phyloP scores from a whole-genome alignment of 2,797 vertebrate species.

The Orientallactaga sibirica region DNA sequence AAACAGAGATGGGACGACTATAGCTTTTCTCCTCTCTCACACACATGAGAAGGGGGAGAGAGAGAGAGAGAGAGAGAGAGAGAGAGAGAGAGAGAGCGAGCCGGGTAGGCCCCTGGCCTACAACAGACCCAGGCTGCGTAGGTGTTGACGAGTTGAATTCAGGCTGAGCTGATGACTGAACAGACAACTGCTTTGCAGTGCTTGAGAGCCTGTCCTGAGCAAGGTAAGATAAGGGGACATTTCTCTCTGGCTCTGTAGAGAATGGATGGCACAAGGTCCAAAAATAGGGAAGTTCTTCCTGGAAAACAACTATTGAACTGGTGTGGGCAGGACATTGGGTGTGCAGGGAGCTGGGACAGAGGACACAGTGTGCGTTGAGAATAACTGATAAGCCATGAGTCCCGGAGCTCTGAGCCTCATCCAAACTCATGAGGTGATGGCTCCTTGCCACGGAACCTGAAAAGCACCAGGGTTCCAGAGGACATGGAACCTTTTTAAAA shows the following conservation, averaged over 20 bases:
- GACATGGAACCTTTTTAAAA: too few relatives aligned
- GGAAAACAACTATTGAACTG: background rate
- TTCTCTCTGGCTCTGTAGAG: background rate
- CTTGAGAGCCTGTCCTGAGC: background rate
- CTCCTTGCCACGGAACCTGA: background rate
- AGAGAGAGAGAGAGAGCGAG: too few relatives aligned
- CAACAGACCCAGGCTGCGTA: background rate
- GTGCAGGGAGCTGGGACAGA: background rate
- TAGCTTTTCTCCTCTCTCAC: background rate
- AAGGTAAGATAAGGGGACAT: background rate
- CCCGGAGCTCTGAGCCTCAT: background rate
- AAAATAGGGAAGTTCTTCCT: background rate
- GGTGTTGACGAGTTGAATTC: background rate
- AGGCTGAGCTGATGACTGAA: background rate
- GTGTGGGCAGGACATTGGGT: rapidly evolving
- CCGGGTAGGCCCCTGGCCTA: background rate
- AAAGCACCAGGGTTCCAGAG: background rate
- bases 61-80: too few relatives aligned
- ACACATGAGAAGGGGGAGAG: background rate
- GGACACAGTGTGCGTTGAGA: background rate
- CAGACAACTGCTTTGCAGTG: rapidly evolving
- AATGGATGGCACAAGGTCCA: background rate
- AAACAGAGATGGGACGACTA: background rate
- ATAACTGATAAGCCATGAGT: background rate
- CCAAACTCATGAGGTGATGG: background rate